phyloP scores from a whole-genome alignment of 2,113 vertebrate genomes.

The Canis aureus region DNA sequence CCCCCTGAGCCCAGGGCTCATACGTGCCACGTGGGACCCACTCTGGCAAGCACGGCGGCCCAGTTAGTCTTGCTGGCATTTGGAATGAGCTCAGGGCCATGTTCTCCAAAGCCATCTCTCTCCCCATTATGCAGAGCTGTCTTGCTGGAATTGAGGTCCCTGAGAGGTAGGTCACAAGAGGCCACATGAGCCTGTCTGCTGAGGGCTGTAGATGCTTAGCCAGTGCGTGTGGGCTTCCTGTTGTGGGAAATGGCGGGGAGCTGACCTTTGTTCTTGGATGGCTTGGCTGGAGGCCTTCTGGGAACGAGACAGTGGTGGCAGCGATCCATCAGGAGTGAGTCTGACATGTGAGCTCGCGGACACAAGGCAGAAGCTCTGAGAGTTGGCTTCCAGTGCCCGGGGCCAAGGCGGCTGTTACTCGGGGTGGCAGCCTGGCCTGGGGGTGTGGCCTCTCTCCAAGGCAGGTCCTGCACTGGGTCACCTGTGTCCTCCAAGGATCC shows the following conservation, averaged over 20 bases:
- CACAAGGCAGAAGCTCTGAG: background rate
- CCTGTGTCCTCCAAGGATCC: accelerated
- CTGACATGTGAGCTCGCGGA: background rate
- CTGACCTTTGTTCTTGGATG: accelerated
- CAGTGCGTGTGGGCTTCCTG: accelerated
- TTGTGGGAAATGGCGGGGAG: accelerated
- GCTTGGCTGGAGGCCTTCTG: background rate
- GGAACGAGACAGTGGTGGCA: background rate
- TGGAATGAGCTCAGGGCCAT: too few relatives aligned
- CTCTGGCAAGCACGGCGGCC: background rate
- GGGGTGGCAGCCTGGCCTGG: accelerated
- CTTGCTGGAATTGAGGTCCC: background rate
- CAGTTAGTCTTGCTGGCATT: accelerated
- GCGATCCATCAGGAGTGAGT: accelerated
- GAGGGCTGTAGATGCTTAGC: background rate
- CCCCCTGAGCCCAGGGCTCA: accelerated
- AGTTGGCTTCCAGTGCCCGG: accelerated
- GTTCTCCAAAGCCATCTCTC: too few relatives aligned
- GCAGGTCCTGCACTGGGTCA: accelerated
- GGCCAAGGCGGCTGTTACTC: accelerated
- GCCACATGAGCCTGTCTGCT: accelerated
- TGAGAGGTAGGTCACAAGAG: accelerated
- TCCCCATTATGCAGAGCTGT: accelerated
- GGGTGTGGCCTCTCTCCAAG: accelerated
- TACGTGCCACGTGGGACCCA: accelerated